Base-by-base conservation (phyloP, 2,888 invertebrate genomes). In the Dioctria rufipes region DNA sequence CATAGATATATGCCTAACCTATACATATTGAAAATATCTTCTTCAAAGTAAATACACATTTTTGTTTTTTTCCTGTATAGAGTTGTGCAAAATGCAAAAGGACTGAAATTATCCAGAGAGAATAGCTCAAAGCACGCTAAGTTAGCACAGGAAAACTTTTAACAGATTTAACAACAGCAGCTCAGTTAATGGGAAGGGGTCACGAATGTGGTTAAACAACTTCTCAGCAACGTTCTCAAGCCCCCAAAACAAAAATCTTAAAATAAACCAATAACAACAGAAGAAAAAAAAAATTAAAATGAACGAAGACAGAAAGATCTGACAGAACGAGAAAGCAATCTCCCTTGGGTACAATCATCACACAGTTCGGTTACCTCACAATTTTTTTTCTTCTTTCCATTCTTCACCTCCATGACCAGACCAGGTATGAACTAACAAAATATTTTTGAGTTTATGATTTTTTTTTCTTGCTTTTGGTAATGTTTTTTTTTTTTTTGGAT, bases 151-250 rank as follows among this genome's bases (percentile, higher is more conserved):
- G 3, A 54, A n/a, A 46, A 46, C 5, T 46, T 46, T 46, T 25
- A 25, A 46, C 54, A 54, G 54, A 54, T 54, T 54, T 54, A 54
- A 54, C 25, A 25, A 25, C 61, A 61, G 61, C 61, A 61, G 37
- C 9, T 5, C 37, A 61, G 61, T 54, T 54, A 54, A 54, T 58
- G 73, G 43, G 73, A 60, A 73, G 73, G 54, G 73, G 73, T 73
- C 73, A 73, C 60, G 58, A 73, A 73, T 73, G 73, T 58, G 73
- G 73, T 73, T 73, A 73, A 73, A 58, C 73, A 39, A 42, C 73
- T 73, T 73, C 73, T 73, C 42, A 60, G 66, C 61, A 58, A 43
- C 40, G 13, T 73, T 73, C 73, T 73, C 73, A 73, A 73, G 60
- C 39, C 73, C 39, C 60, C 60, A 51, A 71, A 37, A 51, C 37